Percentiles rank a stretch among this genome's conserved stretches.
phyloP scores from a whole-genome alignment of 1,140 invertebrate species.

The Neodiprion lecontei region DNA sequence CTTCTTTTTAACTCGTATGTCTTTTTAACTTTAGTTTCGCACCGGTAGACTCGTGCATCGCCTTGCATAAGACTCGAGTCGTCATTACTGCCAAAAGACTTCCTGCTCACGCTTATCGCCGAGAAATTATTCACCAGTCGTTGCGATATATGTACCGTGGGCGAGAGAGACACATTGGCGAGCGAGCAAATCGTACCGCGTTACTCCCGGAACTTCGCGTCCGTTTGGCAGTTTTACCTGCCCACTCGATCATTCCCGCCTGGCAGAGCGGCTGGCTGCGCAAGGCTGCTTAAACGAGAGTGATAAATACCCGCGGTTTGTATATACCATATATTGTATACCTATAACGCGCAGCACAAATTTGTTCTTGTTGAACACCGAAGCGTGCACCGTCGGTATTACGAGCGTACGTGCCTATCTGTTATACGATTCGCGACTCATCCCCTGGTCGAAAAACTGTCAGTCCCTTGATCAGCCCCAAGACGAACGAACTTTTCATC shows the following conservation, averaged over 20 bases:
- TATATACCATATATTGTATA: background rate
- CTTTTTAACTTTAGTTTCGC: background rate
- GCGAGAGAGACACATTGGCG: background rate
- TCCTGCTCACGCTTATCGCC: background rate
- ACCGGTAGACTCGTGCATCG: background rate
- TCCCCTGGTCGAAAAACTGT: background rate
- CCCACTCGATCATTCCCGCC: conserved; percentile 3
- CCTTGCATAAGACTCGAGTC: background rate
- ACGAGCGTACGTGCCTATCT: too few species aligned
- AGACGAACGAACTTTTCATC: background rate
- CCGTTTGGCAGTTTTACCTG: conserved; percentile 3
- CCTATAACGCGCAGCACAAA: background rate
- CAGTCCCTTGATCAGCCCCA: background rate
- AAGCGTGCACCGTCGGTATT: background rate
- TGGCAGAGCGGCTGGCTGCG: background rate
- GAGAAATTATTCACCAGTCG: background rate
- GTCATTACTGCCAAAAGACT: conserved; percentile 12
- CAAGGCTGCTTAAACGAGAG: background rate
- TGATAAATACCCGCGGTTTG: background rate
- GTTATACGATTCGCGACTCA: background rate
- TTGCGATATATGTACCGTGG: background rate
- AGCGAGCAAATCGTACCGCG: background rate
- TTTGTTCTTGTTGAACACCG: background rate
- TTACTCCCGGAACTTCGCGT: background rate
- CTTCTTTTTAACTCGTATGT: conserved; percentile 6